phyloP scores from a whole-genome alignment of 2,113 vertebrate species.

The Cariama cristata region DNA sequence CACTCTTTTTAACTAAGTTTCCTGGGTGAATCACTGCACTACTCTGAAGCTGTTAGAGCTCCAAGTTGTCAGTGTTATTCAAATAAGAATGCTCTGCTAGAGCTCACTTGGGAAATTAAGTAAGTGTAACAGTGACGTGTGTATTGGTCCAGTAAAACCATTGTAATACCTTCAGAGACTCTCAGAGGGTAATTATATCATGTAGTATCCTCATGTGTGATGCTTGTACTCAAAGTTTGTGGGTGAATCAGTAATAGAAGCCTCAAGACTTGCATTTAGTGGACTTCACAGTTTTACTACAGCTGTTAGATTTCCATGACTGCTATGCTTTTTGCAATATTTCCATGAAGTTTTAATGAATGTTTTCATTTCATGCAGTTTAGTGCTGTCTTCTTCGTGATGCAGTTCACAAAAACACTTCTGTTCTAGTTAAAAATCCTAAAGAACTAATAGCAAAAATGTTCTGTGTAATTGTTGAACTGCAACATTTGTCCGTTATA shows the following conservation, averaged over 20 bases:
- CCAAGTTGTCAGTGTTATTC: not conserved
- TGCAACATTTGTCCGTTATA: not conserved
- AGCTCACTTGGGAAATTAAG: conserved; percentile 46
- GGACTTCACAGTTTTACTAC: not conserved
- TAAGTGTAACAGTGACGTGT: not conserved
- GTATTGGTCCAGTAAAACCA: conserved; percentile 15
- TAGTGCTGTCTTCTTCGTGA: not conserved
- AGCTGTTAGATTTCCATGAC: not conserved
- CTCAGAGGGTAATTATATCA: not conserved
- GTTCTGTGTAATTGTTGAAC: not conserved
- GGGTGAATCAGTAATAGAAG: not conserved
- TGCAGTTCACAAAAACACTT: not conserved
- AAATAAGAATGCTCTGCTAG: not conserved
- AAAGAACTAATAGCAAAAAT: not conserved
- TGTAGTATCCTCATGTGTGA: not conserved
- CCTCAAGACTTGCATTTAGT: not conserved
- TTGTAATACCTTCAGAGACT: not conserved
- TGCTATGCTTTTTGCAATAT: not conserved
- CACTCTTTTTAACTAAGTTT: not conserved
- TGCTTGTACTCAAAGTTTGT: not conserved
- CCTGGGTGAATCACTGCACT: not conserved
- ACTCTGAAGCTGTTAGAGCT: conserved; percentile 1
- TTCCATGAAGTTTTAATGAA: conserved; percentile 41
- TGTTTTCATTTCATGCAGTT: not conserved
- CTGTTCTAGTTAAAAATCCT: not conserved